Percentiles rank a stretch among this genome's conserved stretches.
Evolutionary conservation across 1,140 invertebrate genomes (phyloP).

Genomic region (Drosophila nasuta): DNA sequence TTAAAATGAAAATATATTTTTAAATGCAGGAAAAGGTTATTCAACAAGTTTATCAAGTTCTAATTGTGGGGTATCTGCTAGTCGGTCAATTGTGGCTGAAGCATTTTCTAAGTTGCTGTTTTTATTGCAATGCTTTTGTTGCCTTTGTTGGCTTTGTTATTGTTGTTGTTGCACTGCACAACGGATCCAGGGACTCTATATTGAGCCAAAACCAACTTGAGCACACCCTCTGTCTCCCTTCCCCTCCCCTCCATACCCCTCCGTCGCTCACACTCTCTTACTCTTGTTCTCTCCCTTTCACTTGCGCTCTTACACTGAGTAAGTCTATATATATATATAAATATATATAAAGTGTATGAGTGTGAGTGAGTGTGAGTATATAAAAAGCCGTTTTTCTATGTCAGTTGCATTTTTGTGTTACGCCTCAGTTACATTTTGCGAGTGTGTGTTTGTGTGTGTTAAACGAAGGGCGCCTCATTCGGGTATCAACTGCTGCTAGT

Average conservation of each 20-base stretch:
- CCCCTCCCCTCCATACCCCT: background rate
- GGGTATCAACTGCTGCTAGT: slow-evolving; percentile 25
- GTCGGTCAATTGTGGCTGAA: background rate
- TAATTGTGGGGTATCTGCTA: background rate
- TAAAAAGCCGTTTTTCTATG: slow-evolving; percentile 76
- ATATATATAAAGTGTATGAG: background rate
- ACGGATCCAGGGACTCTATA: slow-evolving; percentile 37
- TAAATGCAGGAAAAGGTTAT: no score
- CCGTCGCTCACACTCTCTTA: background rate
- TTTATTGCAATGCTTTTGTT: slow-evolving; percentile 12
- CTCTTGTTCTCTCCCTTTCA: background rate
- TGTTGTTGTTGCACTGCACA: slow-evolving; percentile 51
- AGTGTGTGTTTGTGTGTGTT: slow-evolving; percentile 22
- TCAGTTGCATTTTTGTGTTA: slow-evolving; percentile 74
- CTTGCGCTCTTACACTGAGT: background rate
- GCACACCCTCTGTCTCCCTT: background rate
- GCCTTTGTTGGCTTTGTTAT: slow-evolving; percentile 1
- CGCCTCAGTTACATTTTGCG: slow-evolving; percentile 59
- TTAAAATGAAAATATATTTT: no score
- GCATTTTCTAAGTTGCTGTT: slow-evolving; percentile 1
- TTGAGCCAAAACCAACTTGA: slow-evolving; percentile 38
- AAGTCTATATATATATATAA: background rate
- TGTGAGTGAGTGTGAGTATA: slow-evolving; percentile 23
- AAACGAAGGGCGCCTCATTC: slow-evolving; percentile 10
- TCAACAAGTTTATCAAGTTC: background rate